Evolutionary conservation across 2,888 invertebrate genomes (phyloP).

Genomic region (Camponotus fellah): DNA sequence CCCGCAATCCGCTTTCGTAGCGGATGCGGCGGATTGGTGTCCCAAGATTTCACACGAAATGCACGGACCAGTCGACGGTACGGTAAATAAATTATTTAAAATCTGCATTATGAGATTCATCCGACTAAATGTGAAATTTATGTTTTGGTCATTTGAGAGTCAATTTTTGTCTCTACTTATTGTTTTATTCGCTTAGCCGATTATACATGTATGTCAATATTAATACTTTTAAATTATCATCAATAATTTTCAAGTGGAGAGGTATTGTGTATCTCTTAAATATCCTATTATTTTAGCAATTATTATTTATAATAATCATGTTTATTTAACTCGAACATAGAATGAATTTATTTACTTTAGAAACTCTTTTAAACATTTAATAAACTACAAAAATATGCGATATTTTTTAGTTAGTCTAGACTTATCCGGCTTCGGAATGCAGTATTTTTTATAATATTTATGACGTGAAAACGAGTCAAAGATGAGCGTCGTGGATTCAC

Average conservation of each 20-base stretch:
- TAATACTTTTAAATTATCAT: no score
- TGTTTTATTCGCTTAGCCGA: background rate
- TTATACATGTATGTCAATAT: background rate
- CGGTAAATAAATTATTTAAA: constrained; percentile 48
- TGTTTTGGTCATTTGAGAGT: background rate
- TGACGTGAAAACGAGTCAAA: background rate
- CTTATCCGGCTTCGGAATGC: background rate
- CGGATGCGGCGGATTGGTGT: constrained; percentile 46
- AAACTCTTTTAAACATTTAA: background rate
- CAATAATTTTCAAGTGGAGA: background rate
- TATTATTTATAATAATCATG: background rate
- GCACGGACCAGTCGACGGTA: constrained; percentile 55
- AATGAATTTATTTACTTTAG: background rate
- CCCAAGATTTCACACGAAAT: constrained; percentile 59
- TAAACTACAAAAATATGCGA: background rate
- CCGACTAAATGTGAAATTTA: background rate
- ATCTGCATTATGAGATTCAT: constrained; percentile 22
- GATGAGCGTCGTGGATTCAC: background rate
- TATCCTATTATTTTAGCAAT: background rate
- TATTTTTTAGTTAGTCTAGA: background rate
- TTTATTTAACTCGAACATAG: background rate
- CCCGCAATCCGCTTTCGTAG: constrained; percentile 70
- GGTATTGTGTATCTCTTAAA: background rate
- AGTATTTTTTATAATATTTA: background rate
- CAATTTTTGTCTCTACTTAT: background rate